Evolutionary conservation across 2,797 vertebrate genomes (phyloP).

Genomic region (Nasua narica): DNA sequence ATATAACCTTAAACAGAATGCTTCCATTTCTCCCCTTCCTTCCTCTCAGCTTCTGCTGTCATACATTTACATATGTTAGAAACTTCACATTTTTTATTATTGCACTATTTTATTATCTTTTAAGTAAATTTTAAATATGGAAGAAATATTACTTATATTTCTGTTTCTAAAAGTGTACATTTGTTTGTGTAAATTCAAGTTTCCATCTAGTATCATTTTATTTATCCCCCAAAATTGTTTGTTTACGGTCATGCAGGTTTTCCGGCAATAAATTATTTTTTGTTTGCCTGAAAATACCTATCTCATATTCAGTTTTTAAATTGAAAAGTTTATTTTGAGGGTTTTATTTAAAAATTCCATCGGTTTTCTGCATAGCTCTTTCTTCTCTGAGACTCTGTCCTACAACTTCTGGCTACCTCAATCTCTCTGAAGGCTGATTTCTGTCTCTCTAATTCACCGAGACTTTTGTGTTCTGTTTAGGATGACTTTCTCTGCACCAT

Average conservation of each 20-base stretch:
- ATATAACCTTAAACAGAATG: not conserved
- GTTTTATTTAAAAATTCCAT: not conserved
- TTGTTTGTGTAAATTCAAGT: not conserved
- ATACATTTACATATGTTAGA: not conserved
- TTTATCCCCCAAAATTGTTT: not conserved
- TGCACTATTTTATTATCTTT: not conserved
- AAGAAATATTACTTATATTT: not conserved
- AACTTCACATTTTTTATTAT: not conserved
- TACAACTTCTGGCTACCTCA: not conserved
- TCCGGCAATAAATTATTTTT: not conserved
- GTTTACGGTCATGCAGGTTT: not conserved
- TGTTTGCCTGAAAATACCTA: not conserved
- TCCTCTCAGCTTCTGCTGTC: not conserved
- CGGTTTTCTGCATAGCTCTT: not conserved
- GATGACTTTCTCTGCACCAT: not conserved
- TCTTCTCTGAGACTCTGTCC: not conserved
- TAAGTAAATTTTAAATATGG: not conserved
- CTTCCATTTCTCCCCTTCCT: not conserved
- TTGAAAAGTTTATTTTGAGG: not conserved
- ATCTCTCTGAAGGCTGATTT: not conserved
- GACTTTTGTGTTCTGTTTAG: not conserved
- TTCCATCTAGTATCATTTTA: not conserved
- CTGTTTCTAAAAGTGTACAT: not conserved
- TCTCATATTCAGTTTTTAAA: constrained; percentile 10
- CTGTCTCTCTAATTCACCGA: not conserved